Base-by-base conservation (phyloP, 2,113 vertebrate genomes). In the Cryptoleucopteryx plumbea region DNA sequence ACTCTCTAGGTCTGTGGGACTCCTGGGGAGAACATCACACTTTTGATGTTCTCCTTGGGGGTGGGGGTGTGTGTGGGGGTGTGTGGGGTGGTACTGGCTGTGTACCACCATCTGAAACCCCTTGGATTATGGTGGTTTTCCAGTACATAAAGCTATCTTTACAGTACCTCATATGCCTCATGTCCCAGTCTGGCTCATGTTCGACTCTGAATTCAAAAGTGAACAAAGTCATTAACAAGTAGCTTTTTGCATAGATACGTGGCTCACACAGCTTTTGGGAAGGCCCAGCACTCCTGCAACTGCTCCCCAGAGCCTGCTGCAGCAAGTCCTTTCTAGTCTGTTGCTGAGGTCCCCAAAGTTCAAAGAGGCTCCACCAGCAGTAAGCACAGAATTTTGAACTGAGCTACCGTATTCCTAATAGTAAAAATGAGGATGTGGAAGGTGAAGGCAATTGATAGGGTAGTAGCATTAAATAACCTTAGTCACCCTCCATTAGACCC, bases 21-120 rank as follows among this genome's bases (percentile, higher is more conserved):
- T 71, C 11, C 42, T 52, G 42, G 63, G 0, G 1, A 47, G 85
- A 92, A 68, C 18, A 63, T 86, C 27, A 66, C 29, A 52, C 36
- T 56, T 53, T 36, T 21, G 31, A 17, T 13, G 11, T 80, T 80
- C 26, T 82, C 26, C 9, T 67, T 29, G 22, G 14, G 50, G 50
- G 26, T 1, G 13, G 9, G 32, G 10, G 1, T 2, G 48, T 7
- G 22, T 22, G 48, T 0, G 20, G 7, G 8, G 17, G 1, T 6
- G 48, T 2, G 48, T 2, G 13, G 9, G 32, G 18, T 1, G 7
- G 20, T 90, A 31, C 55, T 82, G 82, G 31, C 68, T 67, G 12
- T 21, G 23, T 70, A 53, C 65, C 34, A 9, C n/a, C 66, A 17
- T 50, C 43, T 75, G 62, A 83, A 93, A 36, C 15, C 55, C 22